Conservation (phyloP, 2,888 invertebrate genomes). For the Camptogramma bilineatum region DNA sequence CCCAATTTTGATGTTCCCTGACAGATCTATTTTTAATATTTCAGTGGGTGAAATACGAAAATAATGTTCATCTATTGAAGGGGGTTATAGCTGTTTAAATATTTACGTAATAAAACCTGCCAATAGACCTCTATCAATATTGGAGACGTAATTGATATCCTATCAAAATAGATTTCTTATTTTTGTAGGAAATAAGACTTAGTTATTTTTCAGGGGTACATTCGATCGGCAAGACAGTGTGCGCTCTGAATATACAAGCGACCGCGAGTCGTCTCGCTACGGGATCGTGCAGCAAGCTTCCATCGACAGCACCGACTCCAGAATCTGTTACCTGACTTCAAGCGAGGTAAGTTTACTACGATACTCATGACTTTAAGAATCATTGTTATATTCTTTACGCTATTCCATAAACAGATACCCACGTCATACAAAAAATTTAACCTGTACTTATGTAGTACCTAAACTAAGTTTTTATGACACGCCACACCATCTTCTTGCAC, state of each 20-base stretch:
- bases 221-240: conserved; percentile 96
- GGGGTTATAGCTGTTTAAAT: conserved; percentile 34
- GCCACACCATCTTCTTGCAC: no score
- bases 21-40: conserved; percentile 56
- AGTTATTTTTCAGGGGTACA: conserved; percentile 87
- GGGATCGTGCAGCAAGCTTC: conserved; percentile 97
- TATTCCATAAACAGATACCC: not conserved
- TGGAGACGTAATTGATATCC: conserved; percentile 28
- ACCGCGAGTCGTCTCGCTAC: conserved; percentile 92
- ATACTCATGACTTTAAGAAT: not conserved
- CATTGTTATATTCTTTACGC: not conserved
- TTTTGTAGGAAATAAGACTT: conserved; percentile 35
- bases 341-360: conserved; percentile 94
- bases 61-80: conserved; percentile 30
- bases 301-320: conserved; percentile 96
- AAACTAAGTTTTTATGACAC: no score
- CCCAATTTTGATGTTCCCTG: conserved; percentile 52
- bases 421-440: no score
- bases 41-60: conserved; percentile 38
- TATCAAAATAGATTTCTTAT: conserved; percentile 27
- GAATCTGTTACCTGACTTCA: conserved; percentile 96
- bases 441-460: no score
- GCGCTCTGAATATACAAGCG: conserved; percentile 95
- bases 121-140: conserved; percentile 29
- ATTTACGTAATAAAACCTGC: conserved; percentile 31